A percentile compares a stretch with the other conserved stretches of the same genome.
These are phyloP conservation scores for Epicauta chinensis DNA, from an alignment of 1,140 invertebrate genomes.

Conservation along the genomic window DNA sequence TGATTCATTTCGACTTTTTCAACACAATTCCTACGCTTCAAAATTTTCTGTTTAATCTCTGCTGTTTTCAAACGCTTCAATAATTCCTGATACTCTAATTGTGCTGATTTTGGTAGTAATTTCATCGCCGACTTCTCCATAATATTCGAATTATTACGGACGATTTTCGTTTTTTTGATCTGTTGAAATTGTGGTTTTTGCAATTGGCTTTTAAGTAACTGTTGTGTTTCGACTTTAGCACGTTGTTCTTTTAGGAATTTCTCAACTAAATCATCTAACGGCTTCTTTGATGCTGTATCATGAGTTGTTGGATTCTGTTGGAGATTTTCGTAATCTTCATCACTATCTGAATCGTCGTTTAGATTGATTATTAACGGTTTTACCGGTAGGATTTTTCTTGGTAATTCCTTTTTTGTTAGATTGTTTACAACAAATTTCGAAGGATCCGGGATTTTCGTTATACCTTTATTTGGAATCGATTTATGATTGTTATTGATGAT, in stretches of 20 bases:
- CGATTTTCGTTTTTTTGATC: background rate
- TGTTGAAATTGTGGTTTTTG: background rate
- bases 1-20: no score
- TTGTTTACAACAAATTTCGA: constrained; percentile 2
- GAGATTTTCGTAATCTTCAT: constrained; percentile 18
- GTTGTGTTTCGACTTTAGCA: constrained; percentile 34
- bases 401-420: background rate
- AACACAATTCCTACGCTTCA: background rate
- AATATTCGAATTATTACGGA: background rate
- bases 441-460: constrained; percentile 7
- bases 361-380: constrained; percentile 40
- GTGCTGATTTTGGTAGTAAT: constrained; percentile 36
- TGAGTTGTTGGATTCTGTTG: constrained; percentile 5
- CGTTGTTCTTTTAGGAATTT: constrained; percentile 38
- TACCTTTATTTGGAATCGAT: background rate
- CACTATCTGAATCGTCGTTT: constrained; percentile 33
- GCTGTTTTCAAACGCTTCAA: constrained; percentile 33
- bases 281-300: constrained; percentile 2
- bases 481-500: background rate
- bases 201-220: constrained; percentile 3
- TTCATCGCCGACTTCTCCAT: constrained; percentile 37
- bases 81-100: constrained; percentile 36
- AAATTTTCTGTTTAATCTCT: constrained; percentile 4
- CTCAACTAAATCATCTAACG: constrained; percentile 20
- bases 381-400: constrained; percentile 18